A percentile compares a stretch with the other conserved stretches of the same genome.
Evolutionary conservation across 2,888 invertebrate genomes (phyloP).

Genomic region (Synanthedon tipuliformis): DNA sequence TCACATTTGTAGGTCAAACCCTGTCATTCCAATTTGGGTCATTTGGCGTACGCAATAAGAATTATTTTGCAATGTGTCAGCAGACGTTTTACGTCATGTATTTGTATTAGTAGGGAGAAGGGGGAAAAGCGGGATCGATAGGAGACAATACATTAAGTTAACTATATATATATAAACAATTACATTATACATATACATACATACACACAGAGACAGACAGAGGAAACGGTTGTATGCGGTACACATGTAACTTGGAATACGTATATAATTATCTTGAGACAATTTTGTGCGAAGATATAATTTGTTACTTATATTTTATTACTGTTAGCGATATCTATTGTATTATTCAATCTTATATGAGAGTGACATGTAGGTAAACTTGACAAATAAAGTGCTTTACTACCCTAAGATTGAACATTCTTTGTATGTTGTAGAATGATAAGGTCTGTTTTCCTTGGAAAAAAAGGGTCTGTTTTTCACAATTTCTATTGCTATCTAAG

Average conservation of each 20-base stretch:
- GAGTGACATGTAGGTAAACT: too few relatives aligned
- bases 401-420: too few relatives aligned
- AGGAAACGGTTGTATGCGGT: constrained; percentile 7
- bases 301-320: too few relatives aligned
- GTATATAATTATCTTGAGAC: neutral
- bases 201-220: constrained; percentile 3
- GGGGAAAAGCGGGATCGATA: constrained; percentile 28
- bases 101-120: constrained; percentile 3
- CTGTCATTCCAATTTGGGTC: constrained; percentile 26
- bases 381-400: too few relatives aligned
- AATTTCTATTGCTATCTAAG: too few relatives aligned
- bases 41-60: constrained; percentile 22
- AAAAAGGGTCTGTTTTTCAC: too few relatives aligned
- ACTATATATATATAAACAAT: constrained; percentile 1
- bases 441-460: too few relatives aligned
- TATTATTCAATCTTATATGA: too few relatives aligned
- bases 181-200: constrained; percentile 1
- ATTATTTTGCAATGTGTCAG: constrained; percentile 23
- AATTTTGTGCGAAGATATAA: neutral
- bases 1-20: constrained; percentile 44
- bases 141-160: neutral
- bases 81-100: neutral
- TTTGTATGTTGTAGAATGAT: too few relatives aligned
- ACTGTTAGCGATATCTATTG: too few relatives aligned
- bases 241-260: constrained; percentile 1